Evolutionary conservation across 2,888 invertebrate genomes (phyloP).

Genomic region (Plagodis pulveraria): DNA sequence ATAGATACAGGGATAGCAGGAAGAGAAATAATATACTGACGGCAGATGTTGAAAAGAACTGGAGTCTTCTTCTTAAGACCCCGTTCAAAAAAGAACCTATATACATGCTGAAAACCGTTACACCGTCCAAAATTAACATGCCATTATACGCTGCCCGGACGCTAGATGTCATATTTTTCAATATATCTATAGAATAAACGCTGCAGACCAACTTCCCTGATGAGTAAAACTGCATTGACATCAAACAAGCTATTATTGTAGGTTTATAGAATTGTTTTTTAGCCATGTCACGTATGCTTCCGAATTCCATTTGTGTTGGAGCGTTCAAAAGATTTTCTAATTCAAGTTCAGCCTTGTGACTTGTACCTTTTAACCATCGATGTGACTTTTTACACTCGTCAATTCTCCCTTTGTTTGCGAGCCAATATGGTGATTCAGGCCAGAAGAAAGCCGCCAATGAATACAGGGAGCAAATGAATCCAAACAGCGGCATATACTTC

Average conservation of each 20-base stretch:
- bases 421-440: conserved; percentile 47
- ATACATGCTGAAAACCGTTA: conserved; percentile 40
- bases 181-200: conserved; percentile 43
- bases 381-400: conserved; percentile 42
- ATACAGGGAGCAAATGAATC: conserved; percentile 23
- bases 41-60: conserved; percentile 6
- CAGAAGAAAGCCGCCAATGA: conserved; percentile 30
- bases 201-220: conserved; percentile 43
- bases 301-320: background rate
- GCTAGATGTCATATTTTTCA: conserved; percentile 37
- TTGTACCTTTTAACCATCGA: conserved; percentile 42
- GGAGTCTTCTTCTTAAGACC: conserved; percentile 27
- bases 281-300: background rate
- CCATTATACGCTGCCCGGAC: conserved; percentile 39
- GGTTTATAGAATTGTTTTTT: conserved; percentile 39
- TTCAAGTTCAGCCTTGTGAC: conserved; percentile 32
- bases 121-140: conserved; percentile 45
- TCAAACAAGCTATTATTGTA: conserved; percentile 24
- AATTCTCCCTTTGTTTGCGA: conserved; percentile 44
- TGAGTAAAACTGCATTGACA: conserved; percentile 36
- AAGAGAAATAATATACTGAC: conserved; percentile 14
- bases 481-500: conserved; percentile 39
- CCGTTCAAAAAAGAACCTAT: conserved; percentile 32
- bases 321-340: conserved; percentile 23
- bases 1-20: conserved; percentile 10